Evolutionary conservation across 2,113 vertebrate genomes (phyloP).

Genomic region (Sturnira hondurensis): DNA sequence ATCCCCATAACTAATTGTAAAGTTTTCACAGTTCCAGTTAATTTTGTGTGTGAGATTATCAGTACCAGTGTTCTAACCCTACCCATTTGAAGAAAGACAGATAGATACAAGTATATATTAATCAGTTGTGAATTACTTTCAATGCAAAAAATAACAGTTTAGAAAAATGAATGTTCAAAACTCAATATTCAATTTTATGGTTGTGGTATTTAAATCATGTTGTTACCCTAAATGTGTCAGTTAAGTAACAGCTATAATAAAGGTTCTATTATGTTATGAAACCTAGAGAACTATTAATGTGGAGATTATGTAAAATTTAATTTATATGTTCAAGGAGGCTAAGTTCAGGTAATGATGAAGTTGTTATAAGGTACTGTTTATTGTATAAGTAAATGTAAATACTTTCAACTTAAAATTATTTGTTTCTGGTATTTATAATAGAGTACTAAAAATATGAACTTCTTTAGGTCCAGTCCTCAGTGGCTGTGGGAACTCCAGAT

Average conservation of each 20-base stretch:
- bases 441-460: conserved; percentile 60
- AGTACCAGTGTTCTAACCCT: background rate
- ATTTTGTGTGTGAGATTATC: background rate
- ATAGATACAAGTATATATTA: background rate
- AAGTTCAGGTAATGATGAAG: conserved; percentile 16
- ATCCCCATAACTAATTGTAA: background rate
- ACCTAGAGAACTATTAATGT: background rate
- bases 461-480: conserved; percentile 95
- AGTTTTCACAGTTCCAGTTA: background rate
- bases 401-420: background rate
- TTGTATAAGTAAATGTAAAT: background rate
- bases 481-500: conserved; percentile 97
- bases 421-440: background rate
- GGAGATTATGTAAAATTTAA: conserved; percentile 5
- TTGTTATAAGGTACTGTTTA: conserved; percentile 3
- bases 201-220: background rate
- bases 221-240: background rate
- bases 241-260: background rate
- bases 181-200: background rate
- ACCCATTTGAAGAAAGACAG: background rate
- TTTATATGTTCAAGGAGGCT: background rate
- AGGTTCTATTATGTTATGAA: background rate
- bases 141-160: background rate
- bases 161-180: background rate
- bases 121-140: background rate